Conservation (phyloP, 1,140 invertebrate species). For the Penaeus japonicus region DNA sequence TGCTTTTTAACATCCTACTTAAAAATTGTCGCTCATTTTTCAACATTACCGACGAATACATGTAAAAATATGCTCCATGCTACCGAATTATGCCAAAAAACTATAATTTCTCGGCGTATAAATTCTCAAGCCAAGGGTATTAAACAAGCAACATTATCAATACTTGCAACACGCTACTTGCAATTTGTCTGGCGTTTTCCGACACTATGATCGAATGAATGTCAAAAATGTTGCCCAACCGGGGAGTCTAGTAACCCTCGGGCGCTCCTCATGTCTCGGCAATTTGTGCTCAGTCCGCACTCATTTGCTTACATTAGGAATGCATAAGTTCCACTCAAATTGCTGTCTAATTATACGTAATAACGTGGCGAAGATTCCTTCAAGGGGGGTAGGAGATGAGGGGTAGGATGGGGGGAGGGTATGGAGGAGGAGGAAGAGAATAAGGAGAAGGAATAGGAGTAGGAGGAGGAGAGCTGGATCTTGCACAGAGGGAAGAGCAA, state of each 20-base stretch:
- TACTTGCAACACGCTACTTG: too few relatives aligned
- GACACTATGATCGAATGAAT: neutral
- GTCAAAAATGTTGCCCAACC: constrained; percentile 2
- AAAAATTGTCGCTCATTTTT: too few relatives aligned
- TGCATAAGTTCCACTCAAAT: constrained; percentile 55
- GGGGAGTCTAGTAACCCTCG: neutral
- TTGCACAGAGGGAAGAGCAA: too few relatives aligned
- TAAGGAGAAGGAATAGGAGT: neutral
- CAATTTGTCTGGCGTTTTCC: too few relatives aligned
- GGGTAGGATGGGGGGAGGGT: constrained; percentile 19
- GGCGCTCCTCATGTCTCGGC: constrained; percentile 24
- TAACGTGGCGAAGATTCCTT: constrained; percentile 47
- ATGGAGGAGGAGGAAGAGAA: neutral
- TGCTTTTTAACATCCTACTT: too few relatives aligned
- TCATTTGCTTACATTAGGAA: constrained; percentile 55
- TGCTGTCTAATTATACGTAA: constrained; percentile 54
- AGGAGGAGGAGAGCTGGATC: neutral
- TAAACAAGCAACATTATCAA: too few relatives aligned
- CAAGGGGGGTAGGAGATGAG: neutral
- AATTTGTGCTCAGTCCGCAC: constrained; percentile 39
- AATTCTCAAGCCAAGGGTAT: too few relatives aligned
- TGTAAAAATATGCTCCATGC: too few relatives aligned
- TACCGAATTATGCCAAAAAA: too few relatives aligned
- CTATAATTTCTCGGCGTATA: too few relatives aligned
- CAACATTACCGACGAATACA: too few relatives aligned